phyloP scores from a whole-genome alignment of 2,888 invertebrate species.

The Myopa testacea region DNA sequence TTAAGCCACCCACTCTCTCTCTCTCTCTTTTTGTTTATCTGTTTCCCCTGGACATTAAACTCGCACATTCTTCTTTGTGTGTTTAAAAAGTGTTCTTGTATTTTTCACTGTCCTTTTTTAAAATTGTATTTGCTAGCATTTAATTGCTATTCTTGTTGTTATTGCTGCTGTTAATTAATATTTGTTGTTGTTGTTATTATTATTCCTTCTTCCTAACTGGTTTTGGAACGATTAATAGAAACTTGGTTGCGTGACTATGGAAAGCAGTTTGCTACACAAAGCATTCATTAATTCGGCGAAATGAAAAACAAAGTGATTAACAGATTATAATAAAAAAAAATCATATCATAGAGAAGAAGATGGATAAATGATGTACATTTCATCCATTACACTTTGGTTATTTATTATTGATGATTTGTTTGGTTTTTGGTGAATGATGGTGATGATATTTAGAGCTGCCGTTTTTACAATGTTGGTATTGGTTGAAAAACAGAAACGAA shows the following conservation, averaged over 20 bases:
- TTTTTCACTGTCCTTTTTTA: not conserved
- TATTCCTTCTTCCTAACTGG: not conserved
- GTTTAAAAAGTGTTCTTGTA: not conserved
- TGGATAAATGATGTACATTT: not conserved
- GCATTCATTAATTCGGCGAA: constrained; percentile 54
- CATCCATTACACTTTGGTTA: constrained; percentile 9
- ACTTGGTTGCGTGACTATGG: constrained; percentile 67
- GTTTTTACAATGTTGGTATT: not conserved
- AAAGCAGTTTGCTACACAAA: constrained; percentile 63
- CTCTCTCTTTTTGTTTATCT: not conserved
- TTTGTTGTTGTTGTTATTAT: constrained; percentile 6
- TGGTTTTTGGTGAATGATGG: not conserved
- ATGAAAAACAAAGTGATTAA: constrained; percentile 25
- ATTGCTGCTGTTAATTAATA: constrained; percentile 25
- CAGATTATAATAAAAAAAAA: constrained; percentile 13
- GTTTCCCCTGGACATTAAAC: not conserved
- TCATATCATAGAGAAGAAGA: constrained; percentile 15
- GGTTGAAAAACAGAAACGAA: not conserved
- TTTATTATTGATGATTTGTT: constrained; percentile 38
- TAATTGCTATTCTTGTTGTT: constrained; percentile 10
- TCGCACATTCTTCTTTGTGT: too few species aligned
- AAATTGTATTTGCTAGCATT: not conserved
- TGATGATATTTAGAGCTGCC: not conserved
- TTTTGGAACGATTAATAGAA: constrained; percentile 54
- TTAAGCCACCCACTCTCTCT: not conserved